Conservation (phyloP, 2,797 vertebrate species). For the Chelon labrosus region DNA sequence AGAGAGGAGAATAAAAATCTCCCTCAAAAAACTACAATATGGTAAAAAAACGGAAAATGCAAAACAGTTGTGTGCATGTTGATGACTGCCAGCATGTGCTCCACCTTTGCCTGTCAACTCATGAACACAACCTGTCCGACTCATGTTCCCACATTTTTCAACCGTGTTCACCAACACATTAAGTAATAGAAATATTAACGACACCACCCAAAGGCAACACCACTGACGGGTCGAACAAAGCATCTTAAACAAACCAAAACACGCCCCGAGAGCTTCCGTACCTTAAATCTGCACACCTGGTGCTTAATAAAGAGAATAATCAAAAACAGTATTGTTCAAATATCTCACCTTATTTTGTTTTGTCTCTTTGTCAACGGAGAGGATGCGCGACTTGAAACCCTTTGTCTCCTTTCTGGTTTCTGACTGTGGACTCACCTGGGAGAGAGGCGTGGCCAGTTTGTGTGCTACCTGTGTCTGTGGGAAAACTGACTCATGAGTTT, state of each 20-base stretch:
- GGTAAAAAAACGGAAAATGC: too few relatives aligned
- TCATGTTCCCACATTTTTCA: neutral
- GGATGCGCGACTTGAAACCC: slow-evolving; percentile 8
- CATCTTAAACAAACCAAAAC: slow-evolving; percentile 39
- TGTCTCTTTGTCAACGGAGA: neutral
- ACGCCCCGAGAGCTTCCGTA: slow-evolving; percentile 26
- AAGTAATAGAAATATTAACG: slow-evolving; percentile 5
- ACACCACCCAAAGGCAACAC: slow-evolving; percentile 41
- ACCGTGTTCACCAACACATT: neutral
- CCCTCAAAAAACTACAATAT: too few relatives aligned
- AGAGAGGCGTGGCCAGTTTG: slow-evolving; percentile 27
- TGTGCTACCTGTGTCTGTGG: slow-evolving; percentile 35
- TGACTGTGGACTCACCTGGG: slow-evolving; percentile 52
- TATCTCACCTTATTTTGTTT: slow-evolving; percentile 27
- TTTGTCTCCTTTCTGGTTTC: slow-evolving; percentile 16
- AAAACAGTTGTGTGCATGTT: neutral
- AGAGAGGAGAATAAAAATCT: too few relatives aligned
- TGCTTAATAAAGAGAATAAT: too few relatives aligned
- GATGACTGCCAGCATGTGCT: neutral
- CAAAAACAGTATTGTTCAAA: too few relatives aligned
- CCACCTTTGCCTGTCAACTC: neutral
- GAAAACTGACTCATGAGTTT: slow-evolving; percentile 53
- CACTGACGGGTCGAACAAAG: slow-evolving; percentile 15
- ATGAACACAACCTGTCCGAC: neutral
- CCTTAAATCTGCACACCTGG: neutral